Base-by-base conservation (phyloP, 2,113 vertebrate genomes). In the Nibea coibor region DNA sequence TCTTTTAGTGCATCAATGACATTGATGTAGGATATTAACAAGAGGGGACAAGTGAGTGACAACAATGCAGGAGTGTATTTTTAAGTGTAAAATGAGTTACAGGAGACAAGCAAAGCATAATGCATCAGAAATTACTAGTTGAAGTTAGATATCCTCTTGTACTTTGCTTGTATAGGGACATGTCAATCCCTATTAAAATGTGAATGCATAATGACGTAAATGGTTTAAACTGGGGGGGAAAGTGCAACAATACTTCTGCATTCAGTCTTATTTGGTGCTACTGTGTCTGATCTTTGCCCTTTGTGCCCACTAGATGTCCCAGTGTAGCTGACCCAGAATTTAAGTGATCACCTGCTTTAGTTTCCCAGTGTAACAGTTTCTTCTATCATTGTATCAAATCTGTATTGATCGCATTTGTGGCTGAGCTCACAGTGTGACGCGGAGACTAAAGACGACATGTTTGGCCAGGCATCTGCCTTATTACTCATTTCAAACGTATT, bases 231-330 rank as follows among this genome's bases (percentile, higher is more conserved):
- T 39, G 35, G 35, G 35, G 8, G 1, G 35, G 35, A 2, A 2
- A 39, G 7, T 39, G 35, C 35, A 39, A 39, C 7, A 39, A 39
- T 39, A 39, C 35, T 39, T 39, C 35, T 39, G 35, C 35, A 54
- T 58, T 19, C n/a, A 43, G 5, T 28, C 9, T 51, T 69, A 17
- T 45, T 54, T 53, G 15, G 22, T 20, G 28, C 45, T 65, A 12
- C 26, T 17, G 4, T 4, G 5, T 59, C 15, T 85, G 57, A 81
- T 84, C 72, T 83, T 78, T 88, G 75, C 84, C 65, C 43, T 57
- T 43, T 72, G n/a, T 83, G 81, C 45, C 91, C 91, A 93, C 86
- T 83, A 90, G 91, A 90, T 86, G 90, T 90, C 91, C 62, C 58
- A 84, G 69, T 86, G 62, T 81, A 75, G 65, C 88, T 74, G 43